Evolutionary conservation across 1,140 invertebrate genomes (phyloP), one percentile per base, ranked within the genome.

Genomic region (Octopus sinensis): DNA sequence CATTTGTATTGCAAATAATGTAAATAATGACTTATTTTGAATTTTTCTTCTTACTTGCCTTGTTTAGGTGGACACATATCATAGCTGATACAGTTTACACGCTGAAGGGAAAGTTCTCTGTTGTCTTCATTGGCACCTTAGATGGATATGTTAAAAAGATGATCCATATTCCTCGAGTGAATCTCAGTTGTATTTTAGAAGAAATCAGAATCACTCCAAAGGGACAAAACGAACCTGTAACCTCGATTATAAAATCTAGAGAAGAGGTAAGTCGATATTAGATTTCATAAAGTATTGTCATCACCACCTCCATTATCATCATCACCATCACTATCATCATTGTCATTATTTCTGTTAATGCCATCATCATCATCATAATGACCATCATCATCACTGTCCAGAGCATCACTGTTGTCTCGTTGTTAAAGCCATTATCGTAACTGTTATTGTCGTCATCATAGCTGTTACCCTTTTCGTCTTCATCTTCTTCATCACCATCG

Each of bases 71-170:
- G 87, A 94, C 93, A 0, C 94, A 96, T 87, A 93, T 97, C 30
- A 95, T 95, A 0, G 93, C 96, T 4, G 95, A 96, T 87, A 92
- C 94, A 12, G 92, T 95, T 6, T 88, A 92, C 1, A 94, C 94
- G 0, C 95, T 95, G 88, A 87, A 92, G 12, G 91, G 92, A 90
- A 82, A 85, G 5, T 84, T 83, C 53, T 93, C 95, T 68, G 93
- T 96, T 0, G 90, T 96, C 0, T 97, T 95, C 88, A 94, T 96
- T 6, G 94, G 95, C 12, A 96, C 95, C 10, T 91, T 92, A 4
- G 92, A 92, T 0, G 95, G 95, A 30, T 87, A 93, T 9, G 93
- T 98, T 10, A 94, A 95, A 85, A 98, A 98, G 88, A 92, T 97
- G 84, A 93, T 94, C 0, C 91, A 96, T 52, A 92, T 17, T 92